Conservation (phyloP, 2,888 invertebrate species). For the Parochlus steinenii region DNA sequence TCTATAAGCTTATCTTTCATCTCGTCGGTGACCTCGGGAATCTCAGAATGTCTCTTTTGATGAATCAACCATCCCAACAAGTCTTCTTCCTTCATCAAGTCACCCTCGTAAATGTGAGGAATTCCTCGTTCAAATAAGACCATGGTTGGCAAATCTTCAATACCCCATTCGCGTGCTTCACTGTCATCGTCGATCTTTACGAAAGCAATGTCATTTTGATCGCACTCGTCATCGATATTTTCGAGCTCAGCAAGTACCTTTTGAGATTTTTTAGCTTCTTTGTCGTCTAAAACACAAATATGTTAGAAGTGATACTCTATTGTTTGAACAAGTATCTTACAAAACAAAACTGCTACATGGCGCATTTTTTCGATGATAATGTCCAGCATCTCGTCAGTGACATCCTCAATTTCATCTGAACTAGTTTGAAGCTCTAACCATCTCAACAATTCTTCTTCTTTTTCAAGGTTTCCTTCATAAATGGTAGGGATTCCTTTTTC, state of each 20-base stretch:
- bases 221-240: constrained; percentile 87
- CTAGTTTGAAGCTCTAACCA: constrained; percentile 76
- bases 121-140: constrained; percentile 50
- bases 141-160: constrained; percentile 65
- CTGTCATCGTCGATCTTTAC: constrained; percentile 80
- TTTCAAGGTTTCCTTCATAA: constrained; percentile 71
- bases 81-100: constrained; percentile 79
- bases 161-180: constrained; percentile 80
- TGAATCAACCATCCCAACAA: constrained; percentile 79
- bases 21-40: constrained; percentile 82
- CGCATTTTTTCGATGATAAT: constrained; percentile 75
- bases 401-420: constrained; percentile 83
- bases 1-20: constrained; percentile 85
- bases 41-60: constrained; percentile 79
- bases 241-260: constrained; percentile 69
- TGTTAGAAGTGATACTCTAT: constrained; percentile 9
- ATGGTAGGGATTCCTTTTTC: constrained; percentile 59
- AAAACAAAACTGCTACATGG: constrained; percentile 79
- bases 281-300: constrained; percentile 47
- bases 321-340: constrained; percentile 40
- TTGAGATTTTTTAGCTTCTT: constrained; percentile 78
- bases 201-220: constrained; percentile 79
- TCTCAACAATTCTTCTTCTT: constrained; percentile 71
- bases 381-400: constrained; percentile 88
- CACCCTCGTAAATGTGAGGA: constrained; percentile 62